Evolutionary conservation across 2,888 invertebrate species (phyloP).

Genomic region (Cheilosia vulpina): DNA sequence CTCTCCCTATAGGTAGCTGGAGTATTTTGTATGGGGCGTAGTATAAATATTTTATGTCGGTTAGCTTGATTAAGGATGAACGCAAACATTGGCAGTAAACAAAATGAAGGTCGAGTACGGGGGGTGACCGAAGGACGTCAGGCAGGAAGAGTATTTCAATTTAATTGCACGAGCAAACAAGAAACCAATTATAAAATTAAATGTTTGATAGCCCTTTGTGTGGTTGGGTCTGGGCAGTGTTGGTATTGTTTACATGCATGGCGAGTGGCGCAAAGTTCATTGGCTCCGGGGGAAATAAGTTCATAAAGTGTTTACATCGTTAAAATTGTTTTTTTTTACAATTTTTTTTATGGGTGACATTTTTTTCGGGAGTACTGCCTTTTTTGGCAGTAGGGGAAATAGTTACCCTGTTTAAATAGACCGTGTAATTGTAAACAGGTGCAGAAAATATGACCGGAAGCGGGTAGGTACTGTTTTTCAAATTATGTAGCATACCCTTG

Average conservation of each 20-base stretch:
- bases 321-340: not conserved
- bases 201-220: constrained; percentile 3
- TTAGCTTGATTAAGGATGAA: constrained; percentile 42
- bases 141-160: constrained; percentile 28
- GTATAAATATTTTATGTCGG: constrained; percentile 39
- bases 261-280: constrained; percentile 4
- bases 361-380: too few species aligned
- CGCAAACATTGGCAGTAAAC: constrained; percentile 41
- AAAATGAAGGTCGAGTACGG: not conserved
- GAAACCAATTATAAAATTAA: constrained; percentile 32
- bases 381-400: too few species aligned
- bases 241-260: constrained; percentile 12
- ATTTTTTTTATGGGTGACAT: not conserved
- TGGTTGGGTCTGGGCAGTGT: not conserved
- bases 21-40: constrained; percentile 6
- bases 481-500: too few species aligned
- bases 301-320: not conserved
- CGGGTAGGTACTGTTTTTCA: too few species aligned
- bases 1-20: not conserved
- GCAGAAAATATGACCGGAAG: too few species aligned
- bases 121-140: not conserved
- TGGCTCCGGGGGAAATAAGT: constrained; percentile 1
- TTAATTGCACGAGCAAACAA: constrained; percentile 45
- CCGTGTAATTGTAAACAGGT: too few species aligned
- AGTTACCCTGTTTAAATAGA: too few species aligned